Evolutionary conservation across 2,113 vertebrate genomes (phyloP).

Genomic region (Sylvia atricapilla): DNA sequence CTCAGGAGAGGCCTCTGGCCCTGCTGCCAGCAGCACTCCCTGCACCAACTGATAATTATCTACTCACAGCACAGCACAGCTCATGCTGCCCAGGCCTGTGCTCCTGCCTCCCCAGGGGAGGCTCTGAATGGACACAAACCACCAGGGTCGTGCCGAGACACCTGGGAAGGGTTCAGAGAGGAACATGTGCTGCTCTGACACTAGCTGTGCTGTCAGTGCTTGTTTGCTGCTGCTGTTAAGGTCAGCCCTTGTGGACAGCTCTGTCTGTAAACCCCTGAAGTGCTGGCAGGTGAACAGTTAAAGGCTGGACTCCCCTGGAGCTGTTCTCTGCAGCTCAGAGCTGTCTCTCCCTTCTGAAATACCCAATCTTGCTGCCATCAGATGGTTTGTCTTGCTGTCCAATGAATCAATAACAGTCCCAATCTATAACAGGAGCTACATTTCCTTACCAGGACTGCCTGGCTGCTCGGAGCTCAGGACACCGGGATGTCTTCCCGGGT

Average conservation of each 20-base stretch:
- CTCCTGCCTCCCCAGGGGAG: not conserved
- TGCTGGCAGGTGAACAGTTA: not conserved
- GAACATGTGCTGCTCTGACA: accelerated
- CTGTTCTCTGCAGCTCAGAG: not conserved
- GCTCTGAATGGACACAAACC: not conserved
- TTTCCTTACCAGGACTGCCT: slow-evolving; percentile 9
- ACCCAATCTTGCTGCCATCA: slow-evolving; percentile 15
- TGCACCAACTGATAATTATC: not conserved
- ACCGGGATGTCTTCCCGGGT: not conserved
- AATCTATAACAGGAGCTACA: not conserved
- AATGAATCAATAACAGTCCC: slow-evolving; percentile 20
- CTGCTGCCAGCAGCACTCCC: not conserved
- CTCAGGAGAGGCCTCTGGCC: not conserved
- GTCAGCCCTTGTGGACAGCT: not conserved
- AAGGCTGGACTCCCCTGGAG: not conserved
- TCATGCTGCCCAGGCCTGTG: not conserved
- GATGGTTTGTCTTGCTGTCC: slow-evolving; percentile 27
- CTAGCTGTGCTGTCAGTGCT: not conserved
- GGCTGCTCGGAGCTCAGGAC: not conserved
- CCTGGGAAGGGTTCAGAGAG: not conserved
- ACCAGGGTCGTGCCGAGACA: not conserved
- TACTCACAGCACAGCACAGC: not conserved
- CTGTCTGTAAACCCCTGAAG: not conserved
- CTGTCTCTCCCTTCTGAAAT: not conserved
- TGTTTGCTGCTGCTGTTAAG: not conserved